A percentile compares a stretch with the other conserved stretches of the same genome.
phyloP scores from a whole-genome alignment of 1,140 invertebrate genomes.

The Patella vulgata region DNA sequence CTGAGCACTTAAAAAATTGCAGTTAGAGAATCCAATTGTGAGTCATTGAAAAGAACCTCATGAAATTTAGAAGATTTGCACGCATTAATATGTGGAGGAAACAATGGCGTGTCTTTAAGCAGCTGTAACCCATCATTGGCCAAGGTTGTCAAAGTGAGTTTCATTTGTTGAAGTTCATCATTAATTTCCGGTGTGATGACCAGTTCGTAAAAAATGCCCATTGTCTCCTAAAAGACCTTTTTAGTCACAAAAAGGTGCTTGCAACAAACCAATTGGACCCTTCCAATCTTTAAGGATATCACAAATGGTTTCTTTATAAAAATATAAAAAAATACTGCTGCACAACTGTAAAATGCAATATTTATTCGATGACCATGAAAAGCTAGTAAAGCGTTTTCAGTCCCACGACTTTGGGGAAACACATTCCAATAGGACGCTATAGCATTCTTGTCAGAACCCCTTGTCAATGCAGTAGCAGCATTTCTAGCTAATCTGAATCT shows the following conservation, averaged over 20 bases:
- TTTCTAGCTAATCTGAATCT: too few relatives aligned
- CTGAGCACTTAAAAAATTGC: conserved; percentile 2
- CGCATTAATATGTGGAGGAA: too few relatives aligned
- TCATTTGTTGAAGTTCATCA: conserved; percentile 8
- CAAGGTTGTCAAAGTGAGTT: background rate
- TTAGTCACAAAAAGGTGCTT: conserved; percentile 3
- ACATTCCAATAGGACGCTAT: conserved; percentile 1
- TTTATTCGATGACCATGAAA: conserved; percentile 18
- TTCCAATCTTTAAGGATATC: conserved; percentile 4
- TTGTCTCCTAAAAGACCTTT: conserved; percentile 6
- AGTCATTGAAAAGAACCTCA: too few relatives aligned
- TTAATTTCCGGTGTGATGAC: conserved; percentile 9
- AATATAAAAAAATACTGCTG: conserved; percentile 13
- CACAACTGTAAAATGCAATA: conserved; percentile 12
- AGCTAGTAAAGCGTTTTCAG: conserved; percentile 1
- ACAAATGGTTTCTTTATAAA: conserved; percentile 4
- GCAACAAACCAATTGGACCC: background rate
- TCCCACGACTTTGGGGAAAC: background rate
- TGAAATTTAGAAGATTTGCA: too few relatives aligned
- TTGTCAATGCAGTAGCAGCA: too few relatives aligned
- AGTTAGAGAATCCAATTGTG: too few relatives aligned
- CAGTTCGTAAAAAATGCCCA: conserved; percentile 5
- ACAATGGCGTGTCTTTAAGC: background rate
- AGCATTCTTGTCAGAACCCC: too few relatives aligned
- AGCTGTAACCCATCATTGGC: conserved; percentile 6